Conservation (phyloP, 2,888 invertebrate species). For the Cheilosia vulpina region DNA sequence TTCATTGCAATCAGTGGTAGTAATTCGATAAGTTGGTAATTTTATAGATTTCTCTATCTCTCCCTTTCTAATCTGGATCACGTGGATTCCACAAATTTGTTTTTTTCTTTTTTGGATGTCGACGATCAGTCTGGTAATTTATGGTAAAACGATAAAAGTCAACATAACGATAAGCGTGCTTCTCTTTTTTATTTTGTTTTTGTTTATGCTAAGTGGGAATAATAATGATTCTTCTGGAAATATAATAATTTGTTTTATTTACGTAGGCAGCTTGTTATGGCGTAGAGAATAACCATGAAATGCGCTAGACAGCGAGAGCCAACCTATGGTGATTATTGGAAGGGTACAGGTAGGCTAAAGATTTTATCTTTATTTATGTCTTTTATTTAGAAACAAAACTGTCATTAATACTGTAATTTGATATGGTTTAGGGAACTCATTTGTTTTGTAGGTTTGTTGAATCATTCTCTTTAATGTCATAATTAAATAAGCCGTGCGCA, state of each 20-base stretch:
- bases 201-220: background rate
- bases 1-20: background rate
- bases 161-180: conserved; percentile 37
- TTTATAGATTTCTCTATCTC: conserved; percentile 26
- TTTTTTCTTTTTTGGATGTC: background rate
- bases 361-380: background rate
- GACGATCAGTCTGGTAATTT: conserved; percentile 28
- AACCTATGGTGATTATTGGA: background rate
- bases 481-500: background rate
- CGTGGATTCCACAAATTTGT: background rate
- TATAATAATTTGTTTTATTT: background rate
- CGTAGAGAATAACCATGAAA: background rate
- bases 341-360: background rate
- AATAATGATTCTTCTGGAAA: background rate
- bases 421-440: background rate
- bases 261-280: background rate
- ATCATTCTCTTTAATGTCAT: background rate
- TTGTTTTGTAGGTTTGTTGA: background rate
- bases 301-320: background rate
- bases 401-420: background rate
- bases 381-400: no score
- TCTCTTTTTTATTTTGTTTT: background rate
- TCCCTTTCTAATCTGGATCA: conserved; percentile 13
- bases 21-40: conserved; percentile 7
- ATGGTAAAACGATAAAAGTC: conserved; percentile 37